Base-by-base conservation (phyloP, 2,113 vertebrate species). In the Podarcis raffonei region DNA sequence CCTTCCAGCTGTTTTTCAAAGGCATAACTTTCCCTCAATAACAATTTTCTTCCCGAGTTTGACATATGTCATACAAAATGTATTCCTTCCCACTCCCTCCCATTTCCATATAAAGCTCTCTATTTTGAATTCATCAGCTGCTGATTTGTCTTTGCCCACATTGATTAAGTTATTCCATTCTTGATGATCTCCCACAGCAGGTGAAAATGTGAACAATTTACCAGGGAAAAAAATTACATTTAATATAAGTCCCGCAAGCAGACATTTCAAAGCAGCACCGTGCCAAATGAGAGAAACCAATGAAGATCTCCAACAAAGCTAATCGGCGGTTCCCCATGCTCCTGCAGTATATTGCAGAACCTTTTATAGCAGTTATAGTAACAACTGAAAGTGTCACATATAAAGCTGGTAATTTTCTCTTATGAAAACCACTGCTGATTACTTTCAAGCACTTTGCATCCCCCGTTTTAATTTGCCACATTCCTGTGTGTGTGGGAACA, bases 381-480 rank as follows among this genome's bases (percentile, higher is more conserved):
- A 57, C 42, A 84, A 90, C 20, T 76, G 32, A 86, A 89, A 87
- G 80, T 66, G 78, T 89, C 4, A 87, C 35, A 23, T 83, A 72
- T 78, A 84, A 82, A 69, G 7, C 78, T 92, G 18, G 75, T 9
- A 79, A 39, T 89, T 90, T 90, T 65, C 85, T 86, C 72, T 88
- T 77, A 87, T 71, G 83, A 86, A 71, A 87, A 80, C 57, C 89
- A 30, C 13, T 35, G 18, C 76, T 86, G 35, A 72, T 84, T 84
- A 83, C 79, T 89, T 53, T 53, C 71, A 86, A 42, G 53, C 35
- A 4, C 37, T 66, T 84, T 32, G 83, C 59, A 18, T 42, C 65
- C 53, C 12, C 27, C 0, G 68, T 87, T 62, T 83, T 72, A 85
- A 87, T 79, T 79, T 32, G 75, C 20, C 69, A 85, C 75, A 30